Conservation (phyloP, 2,888 invertebrate genomes). For the Petrophora chlorosata region DNA sequence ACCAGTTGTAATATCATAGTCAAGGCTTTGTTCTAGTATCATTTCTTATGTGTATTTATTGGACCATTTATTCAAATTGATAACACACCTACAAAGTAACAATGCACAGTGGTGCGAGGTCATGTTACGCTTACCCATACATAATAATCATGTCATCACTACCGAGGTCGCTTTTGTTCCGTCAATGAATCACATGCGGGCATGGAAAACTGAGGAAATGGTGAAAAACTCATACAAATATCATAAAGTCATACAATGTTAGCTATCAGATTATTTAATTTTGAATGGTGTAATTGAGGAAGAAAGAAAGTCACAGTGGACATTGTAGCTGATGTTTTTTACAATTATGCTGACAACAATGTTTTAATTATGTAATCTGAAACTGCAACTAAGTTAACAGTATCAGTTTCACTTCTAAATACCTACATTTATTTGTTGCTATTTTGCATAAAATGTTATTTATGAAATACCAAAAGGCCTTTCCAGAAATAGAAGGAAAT, state of each 20-base stretch:
- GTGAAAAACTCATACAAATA: slow-evolving; percentile 27
- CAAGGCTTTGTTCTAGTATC: too few species aligned
- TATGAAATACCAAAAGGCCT: too few species aligned
- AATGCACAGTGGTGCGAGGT: slow-evolving; percentile 41
- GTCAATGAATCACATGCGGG: slow-evolving; percentile 46
- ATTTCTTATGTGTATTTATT: too few species aligned
- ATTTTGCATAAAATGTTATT: too few species aligned
- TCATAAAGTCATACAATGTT: slow-evolving; percentile 31
- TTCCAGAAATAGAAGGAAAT: too few species aligned
- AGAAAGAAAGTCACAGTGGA: slow-evolving; percentile 14
- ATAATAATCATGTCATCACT: slow-evolving; percentile 45
- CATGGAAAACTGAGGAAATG: slow-evolving; percentile 45
- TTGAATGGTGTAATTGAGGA: slow-evolving; percentile 12
- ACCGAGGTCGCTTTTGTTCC: slow-evolving; percentile 55
- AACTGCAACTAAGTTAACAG: too few species aligned
- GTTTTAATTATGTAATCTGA: too few species aligned
- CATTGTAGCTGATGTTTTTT: too few species aligned
- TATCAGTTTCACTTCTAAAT: too few species aligned
- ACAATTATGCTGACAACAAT: too few species aligned
- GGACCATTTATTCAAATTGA: not conserved
- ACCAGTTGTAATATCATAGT: too few species aligned
- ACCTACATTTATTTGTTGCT: too few species aligned
- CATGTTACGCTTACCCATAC: slow-evolving; percentile 38
- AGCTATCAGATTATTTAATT: slow-evolving; percentile 10
- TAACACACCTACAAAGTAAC: slow-evolving; percentile 2